These are phyloP conservation scores for Zophobas atratus DNA, from an alignment of 1,140 invertebrate species.

Conservation along the genomic window DNA sequence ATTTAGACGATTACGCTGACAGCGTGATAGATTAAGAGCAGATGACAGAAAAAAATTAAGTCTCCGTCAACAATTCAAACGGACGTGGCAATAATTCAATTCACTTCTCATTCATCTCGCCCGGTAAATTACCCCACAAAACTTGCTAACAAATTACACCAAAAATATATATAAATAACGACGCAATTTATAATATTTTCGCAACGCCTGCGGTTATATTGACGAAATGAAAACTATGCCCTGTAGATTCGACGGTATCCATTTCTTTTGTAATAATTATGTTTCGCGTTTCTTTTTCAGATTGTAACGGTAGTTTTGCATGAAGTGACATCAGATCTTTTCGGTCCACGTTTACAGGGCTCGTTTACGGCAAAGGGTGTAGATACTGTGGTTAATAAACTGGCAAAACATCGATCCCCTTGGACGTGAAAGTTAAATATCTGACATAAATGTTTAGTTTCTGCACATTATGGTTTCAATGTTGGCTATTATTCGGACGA, in stretches of 20 bases:
- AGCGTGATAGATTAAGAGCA: constrained; percentile 17
- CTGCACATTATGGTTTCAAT: constrained; percentile 26
- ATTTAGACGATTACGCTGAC: constrained; percentile 22
- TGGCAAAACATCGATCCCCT: not conserved
- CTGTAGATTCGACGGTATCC: no score
- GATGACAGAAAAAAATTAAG: constrained; percentile 21
- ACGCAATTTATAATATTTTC: not conserved
- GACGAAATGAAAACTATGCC: no score
- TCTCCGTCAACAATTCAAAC: constrained; percentile 20
- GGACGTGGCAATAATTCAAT: not conserved
- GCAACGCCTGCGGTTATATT: no score
- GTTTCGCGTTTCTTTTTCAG: not conserved
- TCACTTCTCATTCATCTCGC: not conserved
- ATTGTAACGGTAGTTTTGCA: not conserved
- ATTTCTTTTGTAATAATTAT: no score
- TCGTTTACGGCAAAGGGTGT: not conserved
- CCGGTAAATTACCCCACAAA: not conserved
- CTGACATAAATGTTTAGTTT: constrained; percentile 20
- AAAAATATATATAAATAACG: not conserved
- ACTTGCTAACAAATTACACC: no score
- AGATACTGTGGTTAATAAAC: constrained; percentile 1
- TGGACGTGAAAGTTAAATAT: constrained; percentile 22
- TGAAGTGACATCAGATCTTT: no score
- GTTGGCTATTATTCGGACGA: constrained; percentile 14
- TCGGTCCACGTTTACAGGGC: no score